Base-by-base conservation (phyloP, 2,888 invertebrate genomes). In the Lepeophtheirus nordmannii region DNA sequence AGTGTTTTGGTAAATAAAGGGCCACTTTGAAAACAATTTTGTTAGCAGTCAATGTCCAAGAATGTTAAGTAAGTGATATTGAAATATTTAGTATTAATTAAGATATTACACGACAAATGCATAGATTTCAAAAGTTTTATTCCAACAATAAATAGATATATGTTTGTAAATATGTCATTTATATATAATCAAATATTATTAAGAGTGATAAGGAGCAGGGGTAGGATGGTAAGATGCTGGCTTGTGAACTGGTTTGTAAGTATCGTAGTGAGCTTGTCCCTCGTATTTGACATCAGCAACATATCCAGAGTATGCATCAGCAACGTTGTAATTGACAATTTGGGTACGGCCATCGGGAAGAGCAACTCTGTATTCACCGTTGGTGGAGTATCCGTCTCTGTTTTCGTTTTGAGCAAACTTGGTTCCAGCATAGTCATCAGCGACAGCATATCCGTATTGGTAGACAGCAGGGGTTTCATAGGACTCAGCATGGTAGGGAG, bases 321-420 rank as follows among this genome's bases (percentile, higher is more conserved):
- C 57, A 20, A 57, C 57, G n/a, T 57, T 57, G 57, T 57, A 57
- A n/a, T 20, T 57, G 22, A 57, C 57, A 14, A 57, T 57, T 57
- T 57, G 57, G 5, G 10, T 57, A 23, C 57, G 57, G 5, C 57
- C 57, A 57, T 57, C 57, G 57, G 57, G 57, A 57, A 11, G 57
- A n/a, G 10, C 57, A 14, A 57, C 57, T 22, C 57, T 20, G 57
- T 57, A 57, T 57, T 57, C 57, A 23, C 10, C 57, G 14, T 57
- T 57, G 57, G 57, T 57, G n/a, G 57, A 20, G 23, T 57, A 57
- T 22, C 57, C 57, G 23, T 57, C 57, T 22, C n/a, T 20, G n/a
- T 20, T 23, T 23, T 57, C 57, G 14, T 57, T 57, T 14, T 57
- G n/a, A 57, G 12, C 57, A 57, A 57, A 57, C 10, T 57, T 57